Evolutionary conservation across 1,140 invertebrate genomes (phyloP), one percentile per base, ranked within the genome.

Genomic region (Philopotamus ludificatus): DNA sequence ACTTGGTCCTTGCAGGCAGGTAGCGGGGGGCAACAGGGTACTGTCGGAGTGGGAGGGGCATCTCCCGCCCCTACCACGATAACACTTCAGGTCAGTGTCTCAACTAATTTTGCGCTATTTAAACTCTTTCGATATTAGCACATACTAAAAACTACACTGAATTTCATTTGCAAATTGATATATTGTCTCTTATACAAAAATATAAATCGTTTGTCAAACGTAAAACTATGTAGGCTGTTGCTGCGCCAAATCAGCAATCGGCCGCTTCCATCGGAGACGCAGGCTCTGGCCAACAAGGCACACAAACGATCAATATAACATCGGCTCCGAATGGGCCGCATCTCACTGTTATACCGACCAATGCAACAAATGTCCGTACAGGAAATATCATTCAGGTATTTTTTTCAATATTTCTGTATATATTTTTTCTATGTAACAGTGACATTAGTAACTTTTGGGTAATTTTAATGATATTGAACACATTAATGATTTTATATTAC

Each of bases 371-470:
- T 73, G 77, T 80, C 62, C 73, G 76, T 64, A 66, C 71, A 25
- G 73, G 71, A 44, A 76, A 79, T 68, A 71, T 78, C 57, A 75
- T 79, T 47, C 78, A 80, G 78, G 78, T 80, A 80, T 66, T 55
- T 9, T 3, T n/a, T 26, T 26, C 4, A 34, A 34, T 12, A 34
- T 34, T 34, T 34, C n/a, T n/a, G n/a, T n/a, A n/a, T n/a, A n/a
- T n/a, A n/a, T n/a, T n/a, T n/a, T n/a, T n/a, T n/a, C n/a, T n/a
- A n/a, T n/a, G n/a, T n/a, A n/a, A n/a, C n/a, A n/a, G n/a, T n/a
- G n/a, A n/a, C n/a, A n/a, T n/a, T n/a, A n/a, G n/a, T n/a, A n/a
- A n/a, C n/a, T n/a, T n/a, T n/a, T n/a, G n/a, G n/a, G n/a, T n/a
- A n/a, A n/a, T n/a, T n/a, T n/a, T n/a, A n/a, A n/a, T n/a, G n/a